Percentiles rank a stretch among this genome's conserved stretches.
Evolutionary conservation across 1,140 invertebrate genomes (phyloP).

Genomic region (Platorchestia sp.): DNA sequence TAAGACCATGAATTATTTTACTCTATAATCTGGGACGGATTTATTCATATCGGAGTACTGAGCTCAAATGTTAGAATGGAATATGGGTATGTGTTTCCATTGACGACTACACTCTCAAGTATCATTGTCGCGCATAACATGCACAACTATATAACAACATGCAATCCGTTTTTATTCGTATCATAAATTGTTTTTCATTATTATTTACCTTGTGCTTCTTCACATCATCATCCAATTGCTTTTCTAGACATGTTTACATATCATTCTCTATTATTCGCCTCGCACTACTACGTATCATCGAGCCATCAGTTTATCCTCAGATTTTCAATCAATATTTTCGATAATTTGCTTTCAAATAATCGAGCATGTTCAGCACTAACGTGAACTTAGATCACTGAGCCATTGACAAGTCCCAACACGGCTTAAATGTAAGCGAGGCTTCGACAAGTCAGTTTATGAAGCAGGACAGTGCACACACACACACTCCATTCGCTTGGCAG

Average conservation of each 20-base stretch:
- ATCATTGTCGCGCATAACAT: not conserved
- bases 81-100: not conserved
- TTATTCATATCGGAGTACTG: not conserved
- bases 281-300: too few relatives aligned
- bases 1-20: not conserved
- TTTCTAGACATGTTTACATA: too few relatives aligned
- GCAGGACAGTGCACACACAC: not conserved
- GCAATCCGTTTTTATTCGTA: not conserved
- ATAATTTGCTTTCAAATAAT: too few relatives aligned
- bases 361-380: not conserved
- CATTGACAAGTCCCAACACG: not conserved
- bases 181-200: too few relatives aligned
- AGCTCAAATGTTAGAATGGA: not conserved
- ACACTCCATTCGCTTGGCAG: not conserved
- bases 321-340: too few relatives aligned
- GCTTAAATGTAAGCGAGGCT: not conserved
- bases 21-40: not conserved
- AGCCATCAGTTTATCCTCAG: too few relatives aligned
- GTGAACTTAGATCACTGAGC: not conserved
- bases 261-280: not conserved
- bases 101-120: not conserved
- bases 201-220: too few relatives aligned
- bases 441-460: not conserved
- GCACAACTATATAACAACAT: too few relatives aligned
- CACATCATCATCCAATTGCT: not conserved